A percentile compares a stretch with the other conserved stretches of the same genome.
phyloP scores from a whole-genome alignment of 2,797 vertebrate genomes.

The Zalophus californianus region DNA sequence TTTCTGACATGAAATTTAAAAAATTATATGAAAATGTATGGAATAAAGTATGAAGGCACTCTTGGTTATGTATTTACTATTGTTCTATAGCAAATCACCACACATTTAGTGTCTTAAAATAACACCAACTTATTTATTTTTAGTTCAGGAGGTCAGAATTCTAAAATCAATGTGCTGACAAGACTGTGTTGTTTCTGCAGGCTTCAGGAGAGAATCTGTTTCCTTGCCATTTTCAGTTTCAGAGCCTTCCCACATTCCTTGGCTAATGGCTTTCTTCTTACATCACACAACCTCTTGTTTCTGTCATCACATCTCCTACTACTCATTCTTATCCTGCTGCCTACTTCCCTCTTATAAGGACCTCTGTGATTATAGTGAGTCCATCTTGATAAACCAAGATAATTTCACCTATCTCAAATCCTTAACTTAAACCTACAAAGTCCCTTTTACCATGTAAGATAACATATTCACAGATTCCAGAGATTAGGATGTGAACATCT shows the following conservation, averaged over 20 bases:
- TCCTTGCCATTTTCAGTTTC: background rate
- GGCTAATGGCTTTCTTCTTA: background rate
- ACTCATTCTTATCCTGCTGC: background rate
- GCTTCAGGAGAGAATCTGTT: background rate
- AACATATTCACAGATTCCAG: background rate
- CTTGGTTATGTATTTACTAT: background rate
- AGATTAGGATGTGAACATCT: background rate
- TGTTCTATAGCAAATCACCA: background rate
- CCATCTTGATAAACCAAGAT: background rate
- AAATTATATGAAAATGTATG: background rate
- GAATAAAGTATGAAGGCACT: background rate
- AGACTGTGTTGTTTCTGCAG: constrained; percentile 6
- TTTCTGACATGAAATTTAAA: background rate
- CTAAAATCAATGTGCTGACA: constrained; percentile 15
- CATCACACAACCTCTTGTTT: background rate
- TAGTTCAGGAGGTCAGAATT: constrained; percentile 39
- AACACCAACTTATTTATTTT: background rate
- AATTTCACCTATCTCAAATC: background rate
- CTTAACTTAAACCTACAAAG: constrained; percentile 23
- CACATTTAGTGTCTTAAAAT: constrained; percentile 21
- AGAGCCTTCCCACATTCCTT: background rate
- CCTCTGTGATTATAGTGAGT: background rate
- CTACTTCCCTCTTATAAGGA: background rate
- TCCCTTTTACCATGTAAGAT: background rate
- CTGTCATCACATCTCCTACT: background rate